A percentile compares a stretch with the other conserved stretches of the same genome.
Conservation (phyloP, 37 sponge, comb jelly and placozoan genomes). For the Cladorhizidae sp. region DNA sequence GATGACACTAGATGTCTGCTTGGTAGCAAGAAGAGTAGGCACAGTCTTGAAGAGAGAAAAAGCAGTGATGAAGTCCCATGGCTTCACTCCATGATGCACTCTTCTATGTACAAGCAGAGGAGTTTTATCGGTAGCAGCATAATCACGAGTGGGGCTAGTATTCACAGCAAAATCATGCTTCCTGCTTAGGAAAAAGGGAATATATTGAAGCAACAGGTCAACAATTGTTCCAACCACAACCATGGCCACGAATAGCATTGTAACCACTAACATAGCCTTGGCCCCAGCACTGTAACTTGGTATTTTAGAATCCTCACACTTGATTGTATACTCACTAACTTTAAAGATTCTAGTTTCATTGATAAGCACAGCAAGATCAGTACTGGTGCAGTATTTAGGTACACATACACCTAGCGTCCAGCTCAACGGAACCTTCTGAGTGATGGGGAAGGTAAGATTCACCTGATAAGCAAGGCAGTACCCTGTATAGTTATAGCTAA, state of each 20-base stretch:
- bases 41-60: slow-evolving; percentile 77
- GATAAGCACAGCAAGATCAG: background rate
- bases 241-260: slow-evolving; percentile 18
- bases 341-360: background rate
- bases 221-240: slow-evolving; percentile 14
- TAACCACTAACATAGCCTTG: slow-evolving; percentile 53
- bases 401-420: background rate
- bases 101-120: background rate
- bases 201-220: slow-evolving; percentile 6
- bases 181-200: background rate
- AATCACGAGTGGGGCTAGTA: background rate
- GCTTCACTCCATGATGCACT: background rate
- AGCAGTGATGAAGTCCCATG: slow-evolving; percentile 17
- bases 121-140: background rate
- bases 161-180: background rate
- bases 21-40: slow-evolving; percentile 50
- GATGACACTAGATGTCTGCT: slow-evolving; percentile 58
- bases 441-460: background rate
- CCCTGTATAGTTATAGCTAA: background rate
- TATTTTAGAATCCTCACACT: background rate
- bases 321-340: background rate
- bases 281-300: slow-evolving; percentile 41
- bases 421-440: too few relatives aligned
- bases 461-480: background rate
- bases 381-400: background rate